These are phyloP conservation scores for Aphelocoma californica DNA, from an alignment of 2,797 vertebrate species.

Conservation along the genomic window DNA sequence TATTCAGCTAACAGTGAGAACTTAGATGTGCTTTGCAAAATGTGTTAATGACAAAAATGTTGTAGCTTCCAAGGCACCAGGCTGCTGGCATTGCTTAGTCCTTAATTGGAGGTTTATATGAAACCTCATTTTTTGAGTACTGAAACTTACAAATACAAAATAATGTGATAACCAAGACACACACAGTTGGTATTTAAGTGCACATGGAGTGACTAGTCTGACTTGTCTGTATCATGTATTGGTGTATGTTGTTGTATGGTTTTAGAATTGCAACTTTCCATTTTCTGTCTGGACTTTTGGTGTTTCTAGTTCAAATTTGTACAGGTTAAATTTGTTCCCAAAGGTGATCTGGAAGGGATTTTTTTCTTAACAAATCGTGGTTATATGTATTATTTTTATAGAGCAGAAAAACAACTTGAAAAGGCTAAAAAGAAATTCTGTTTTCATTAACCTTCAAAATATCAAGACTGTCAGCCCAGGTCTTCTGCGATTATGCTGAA, in stretches of 20 bases:
- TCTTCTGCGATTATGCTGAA: conserved; percentile 13
- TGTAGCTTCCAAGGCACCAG: conserved; percentile 50
- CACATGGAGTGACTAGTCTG: background rate
- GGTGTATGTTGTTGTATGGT: background rate
- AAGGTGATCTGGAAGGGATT: background rate
- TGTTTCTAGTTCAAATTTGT: background rate
- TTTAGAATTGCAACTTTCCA: background rate
- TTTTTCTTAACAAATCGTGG: background rate
- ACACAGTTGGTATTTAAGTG: background rate
- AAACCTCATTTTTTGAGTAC: conserved; percentile 29
- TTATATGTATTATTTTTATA: background rate
- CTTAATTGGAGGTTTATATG: conserved; percentile 42
- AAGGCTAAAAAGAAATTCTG: conserved; percentile 53
- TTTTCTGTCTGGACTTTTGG: background rate
- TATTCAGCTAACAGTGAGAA: conserved; percentile 20
- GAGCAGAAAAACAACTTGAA: conserved; percentile 47
- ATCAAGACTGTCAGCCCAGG: conserved; percentile 54
- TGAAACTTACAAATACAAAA: background rate
- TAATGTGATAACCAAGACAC: conserved; percentile 18
- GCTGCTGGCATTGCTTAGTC: conserved; percentile 30
- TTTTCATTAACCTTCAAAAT: conserved; percentile 64
- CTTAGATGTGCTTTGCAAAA: conserved; percentile 35
- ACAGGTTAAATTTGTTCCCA: background rate
- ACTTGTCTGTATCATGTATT: background rate
- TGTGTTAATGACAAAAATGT: conserved; percentile 36